These are phyloP conservation scores for Struthio camelus DNA, from an alignment of 2,113 vertebrate species.

Conservation along the genomic window DNA sequence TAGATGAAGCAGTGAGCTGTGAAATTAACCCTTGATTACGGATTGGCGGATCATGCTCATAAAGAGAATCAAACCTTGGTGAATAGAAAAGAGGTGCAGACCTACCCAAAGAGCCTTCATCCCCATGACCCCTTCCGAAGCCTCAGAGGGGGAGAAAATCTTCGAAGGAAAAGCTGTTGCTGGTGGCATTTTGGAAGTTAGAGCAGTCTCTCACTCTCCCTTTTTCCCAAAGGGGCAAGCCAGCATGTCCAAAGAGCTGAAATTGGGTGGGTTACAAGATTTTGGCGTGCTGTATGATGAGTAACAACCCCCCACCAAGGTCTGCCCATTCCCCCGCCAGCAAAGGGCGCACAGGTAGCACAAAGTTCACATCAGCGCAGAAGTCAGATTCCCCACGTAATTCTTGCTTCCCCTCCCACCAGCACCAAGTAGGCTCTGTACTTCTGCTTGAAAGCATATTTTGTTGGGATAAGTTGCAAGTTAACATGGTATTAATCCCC, in stretches of 20 bases:
- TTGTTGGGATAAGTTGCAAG: background rate
- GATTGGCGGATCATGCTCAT: slow-evolving; percentile 78
- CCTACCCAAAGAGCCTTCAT: slow-evolving; percentile 34
- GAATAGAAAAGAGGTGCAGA: slow-evolving; percentile 68
- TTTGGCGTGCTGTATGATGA: background rate
- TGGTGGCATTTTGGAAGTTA: background rate
- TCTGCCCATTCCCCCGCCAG: background rate
- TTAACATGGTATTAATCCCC: background rate
- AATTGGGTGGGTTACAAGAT: background rate
- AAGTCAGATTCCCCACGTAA: background rate
- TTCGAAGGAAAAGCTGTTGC: background rate
- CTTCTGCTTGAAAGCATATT: background rate
- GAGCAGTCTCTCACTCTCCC: background rate
- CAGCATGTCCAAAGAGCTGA: background rate
- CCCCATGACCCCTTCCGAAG: background rate
- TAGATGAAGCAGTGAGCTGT: slow-evolving; percentile 95
- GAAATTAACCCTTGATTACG: slow-evolving; percentile 99
- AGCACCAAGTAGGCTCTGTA: background rate
- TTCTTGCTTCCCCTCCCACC: background rate
- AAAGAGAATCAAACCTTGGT: slow-evolving; percentile 76
- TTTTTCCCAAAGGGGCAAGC: background rate
- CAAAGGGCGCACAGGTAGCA: background rate
- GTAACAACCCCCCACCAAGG: background rate
- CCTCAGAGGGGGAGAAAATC: background rate
- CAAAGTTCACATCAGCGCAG: background rate